Percentiles rank a stretch among this genome's conserved stretches.
These are phyloP conservation scores for Fratercula arctica DNA, from an alignment of 2,797 vertebrate species.

Conservation along the genomic window DNA sequence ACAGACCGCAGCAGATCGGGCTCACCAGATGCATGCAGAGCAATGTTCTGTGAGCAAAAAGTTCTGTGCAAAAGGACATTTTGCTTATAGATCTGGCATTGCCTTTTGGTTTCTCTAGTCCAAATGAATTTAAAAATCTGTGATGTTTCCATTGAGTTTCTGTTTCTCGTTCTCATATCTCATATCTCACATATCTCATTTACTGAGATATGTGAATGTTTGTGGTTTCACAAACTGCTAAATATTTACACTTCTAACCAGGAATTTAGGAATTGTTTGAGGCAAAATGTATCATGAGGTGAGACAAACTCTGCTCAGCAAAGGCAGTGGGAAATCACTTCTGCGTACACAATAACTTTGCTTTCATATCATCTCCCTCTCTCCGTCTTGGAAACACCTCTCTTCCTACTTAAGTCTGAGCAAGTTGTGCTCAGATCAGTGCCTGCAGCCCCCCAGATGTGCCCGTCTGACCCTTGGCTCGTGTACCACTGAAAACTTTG, in stretches of 20 bases:
- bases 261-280: neutral
- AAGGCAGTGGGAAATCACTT: neutral
- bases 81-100: neutral
- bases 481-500: neutral
- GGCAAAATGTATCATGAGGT: neutral
- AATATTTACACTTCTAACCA: neutral
- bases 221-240: slow-evolving; percentile 20
- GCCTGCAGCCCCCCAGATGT: neutral
- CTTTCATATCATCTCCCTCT: neutral
- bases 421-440: neutral
- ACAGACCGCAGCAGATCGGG: neutral
- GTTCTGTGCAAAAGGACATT: neutral
- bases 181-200: neutral
- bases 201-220: neutral
- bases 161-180: neutral
- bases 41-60: neutral
- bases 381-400: neutral
- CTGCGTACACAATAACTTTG: neutral
- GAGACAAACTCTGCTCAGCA: neutral
- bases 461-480: neutral
- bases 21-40: neutral
- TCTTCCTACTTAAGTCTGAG: neutral
- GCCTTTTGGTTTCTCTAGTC: neutral
- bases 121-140: neutral
- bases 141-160: neutral